These are phyloP conservation scores for Oreochromis spilurus DNA, from an alignment of 2,113 vertebrate genomes.

Conservation along the genomic window DNA sequence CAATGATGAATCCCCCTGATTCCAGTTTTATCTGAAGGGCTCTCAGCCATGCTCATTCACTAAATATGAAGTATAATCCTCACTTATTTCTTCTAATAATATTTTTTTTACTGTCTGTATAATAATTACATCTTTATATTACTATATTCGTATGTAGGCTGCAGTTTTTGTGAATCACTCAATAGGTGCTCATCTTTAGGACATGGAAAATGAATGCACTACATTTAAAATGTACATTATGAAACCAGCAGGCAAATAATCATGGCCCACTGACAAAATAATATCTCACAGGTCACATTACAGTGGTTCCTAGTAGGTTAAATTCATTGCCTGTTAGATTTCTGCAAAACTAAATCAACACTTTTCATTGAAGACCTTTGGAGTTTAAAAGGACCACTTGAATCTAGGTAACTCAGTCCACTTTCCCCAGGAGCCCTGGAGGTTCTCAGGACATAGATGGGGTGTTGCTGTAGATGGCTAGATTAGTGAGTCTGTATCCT, in stretches of 20 bases:
- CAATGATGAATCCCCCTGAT: neutral
- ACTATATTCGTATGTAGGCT: neutral
- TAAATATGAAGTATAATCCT: neutral
- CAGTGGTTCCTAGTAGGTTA: neutral
- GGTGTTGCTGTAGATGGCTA: neutral
- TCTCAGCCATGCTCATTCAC: neutral
- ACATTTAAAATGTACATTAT: neutral
- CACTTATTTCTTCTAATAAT: neutral
- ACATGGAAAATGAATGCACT: neutral
- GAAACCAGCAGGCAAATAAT: neutral
- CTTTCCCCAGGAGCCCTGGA: neutral
- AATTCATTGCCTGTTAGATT: neutral
- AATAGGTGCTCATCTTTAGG: neutral
- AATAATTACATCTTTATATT: neutral
- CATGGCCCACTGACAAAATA: rapidly evolving
- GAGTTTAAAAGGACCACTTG: neutral
- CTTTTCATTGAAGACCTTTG: neutral
- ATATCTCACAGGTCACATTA: neutral
- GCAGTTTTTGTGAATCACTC: neutral
- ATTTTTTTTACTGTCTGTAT: neutral
- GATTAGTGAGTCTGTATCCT: neutral
- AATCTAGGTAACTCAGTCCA: neutral
- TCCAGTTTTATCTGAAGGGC: neutral
- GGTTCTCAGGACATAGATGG: neutral
- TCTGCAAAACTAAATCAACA: neutral